Evolutionary conservation across 2,797 vertebrate genomes (phyloP), one percentile per base, ranked within the genome.

Genomic region (Hippocampus kuda): DNA sequence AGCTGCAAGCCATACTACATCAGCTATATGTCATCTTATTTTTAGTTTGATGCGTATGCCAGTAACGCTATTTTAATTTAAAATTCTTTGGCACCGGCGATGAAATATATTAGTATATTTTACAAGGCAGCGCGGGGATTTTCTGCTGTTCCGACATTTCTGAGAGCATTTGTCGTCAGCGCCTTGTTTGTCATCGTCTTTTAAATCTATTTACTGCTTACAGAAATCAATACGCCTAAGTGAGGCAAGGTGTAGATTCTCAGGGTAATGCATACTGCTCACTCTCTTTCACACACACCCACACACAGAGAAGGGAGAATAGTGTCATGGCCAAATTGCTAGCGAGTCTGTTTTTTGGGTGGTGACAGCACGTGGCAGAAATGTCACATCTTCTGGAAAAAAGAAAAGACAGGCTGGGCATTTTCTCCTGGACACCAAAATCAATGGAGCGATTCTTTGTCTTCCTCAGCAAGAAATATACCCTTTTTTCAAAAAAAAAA

Each of bases 191-290:
- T 87, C 88, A 88, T 89, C 89, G 87, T 90, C 86, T 88, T 90
- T 86, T 82, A 90, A 89, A 91, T 91, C 89, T 91, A 90, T 91
- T 92, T 91, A 91, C 89, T 89, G 88, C 87, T 87, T 77, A 67
- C 68, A 75, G 83, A 84, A 90, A 92, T 92, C 91, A 90, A 91
- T 92, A 87, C 68, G 60, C 82, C 85, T 89, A 90, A 91, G 91
- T 90, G 89, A 88, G 86, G 82, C 88, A 88, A 90, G 86, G 87
- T 88, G 88, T 84, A 87, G 86, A 86, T 86, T 87, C 79, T 83
- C 72, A 80, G 78, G 83, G 85, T 85, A 81, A 79, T 78, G 75
- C 81, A 81, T 62, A 70, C 75, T 71, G 79, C 82, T 72, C 65
- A 67, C 72, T 67, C 75, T 63, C 66, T n/a, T 68, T 69, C 59